Evolutionary conservation across 2,888 invertebrate species (phyloP), one percentile per base, ranked within the genome.

Genomic region (Phragmatobia fuliginosa): DNA sequence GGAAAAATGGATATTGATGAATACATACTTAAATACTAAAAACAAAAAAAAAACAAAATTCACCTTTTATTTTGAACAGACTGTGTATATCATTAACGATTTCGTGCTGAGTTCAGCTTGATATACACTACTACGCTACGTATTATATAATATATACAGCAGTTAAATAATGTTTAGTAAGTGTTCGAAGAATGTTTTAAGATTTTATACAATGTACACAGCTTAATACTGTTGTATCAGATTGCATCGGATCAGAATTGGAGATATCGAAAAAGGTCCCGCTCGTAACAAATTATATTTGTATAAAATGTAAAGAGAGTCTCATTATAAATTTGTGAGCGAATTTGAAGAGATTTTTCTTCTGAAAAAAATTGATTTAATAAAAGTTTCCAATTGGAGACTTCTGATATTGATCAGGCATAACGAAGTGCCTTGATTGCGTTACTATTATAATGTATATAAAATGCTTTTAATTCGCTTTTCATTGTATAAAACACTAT

Each of bases 241-340:
- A n/a, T n/a, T n/a, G n/a, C n/a, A n/a, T n/a, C n/a, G n/a, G n/a
- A 28, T 16, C 28, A 56, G 28, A 16, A 56, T 56, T 28, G 28
- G n/a, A 49, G n/a, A 56, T 56, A 28, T 56, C 28, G 5, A 6
- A 6, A 28, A 28, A 56, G 28, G 14, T 33, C n/a, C 59, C 6
- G 18, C 21, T 60, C n/a, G 33, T 60, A 32, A 21, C 33, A 33
- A 60, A n/a, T 31, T 60, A 60, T 60, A 33, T 33, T 60, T n/a
- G 11, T 59, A 33, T 18, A 21, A 31, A 60, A 33, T 32, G 33
- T 33, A 60, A 60, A 60, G 59, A 31, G 59, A 10, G 31, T 58
- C 58, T 66, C 65, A 66, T 66, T 58, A 66, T 58, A 38, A 66
- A 58, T 38, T 41, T 41, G n/a, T 31, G 58, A 7, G 38, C 31